phyloP scores from a whole-genome alignment of 2,797 vertebrate species.

The Myripristis murdjan region DNA sequence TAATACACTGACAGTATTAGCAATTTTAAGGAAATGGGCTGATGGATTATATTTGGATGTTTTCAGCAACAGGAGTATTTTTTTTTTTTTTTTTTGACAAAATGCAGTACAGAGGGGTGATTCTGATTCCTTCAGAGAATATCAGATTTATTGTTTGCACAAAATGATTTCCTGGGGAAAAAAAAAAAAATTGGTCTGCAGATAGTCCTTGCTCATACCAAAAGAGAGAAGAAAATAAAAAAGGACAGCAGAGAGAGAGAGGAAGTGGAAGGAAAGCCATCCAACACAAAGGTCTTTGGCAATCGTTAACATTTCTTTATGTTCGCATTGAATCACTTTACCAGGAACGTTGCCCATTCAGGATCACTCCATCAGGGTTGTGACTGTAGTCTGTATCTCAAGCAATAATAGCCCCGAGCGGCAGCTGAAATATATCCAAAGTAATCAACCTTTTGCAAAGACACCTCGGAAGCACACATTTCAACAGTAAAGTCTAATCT shows the following conservation, averaged over 20 bases:
- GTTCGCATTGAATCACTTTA: conserved; percentile 87
- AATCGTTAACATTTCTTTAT: conserved; percentile 87
- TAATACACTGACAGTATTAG: conserved; percentile 43
- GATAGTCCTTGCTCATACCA: conserved; percentile 29
- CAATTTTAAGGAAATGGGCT: conserved; percentile 28
- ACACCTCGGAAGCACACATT: conserved; percentile 92
- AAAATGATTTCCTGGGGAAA: conserved; percentile 14
- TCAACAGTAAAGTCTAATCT: conserved; percentile 90
- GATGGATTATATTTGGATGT: neutral
- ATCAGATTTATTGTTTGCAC: conserved; percentile 25
- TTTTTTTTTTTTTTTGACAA: neutral
- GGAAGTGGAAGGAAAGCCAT: conserved; percentile 68
- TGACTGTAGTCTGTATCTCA: conserved; percentile 88
- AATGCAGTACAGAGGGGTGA: neutral
- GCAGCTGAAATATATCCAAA: conserved; percentile 92
- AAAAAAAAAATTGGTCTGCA: conserved; percentile 18
- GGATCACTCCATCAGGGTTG: conserved; percentile 88
- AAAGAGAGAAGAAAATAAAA: conserved; percentile 63
- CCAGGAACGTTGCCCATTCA: conserved; percentile 86
- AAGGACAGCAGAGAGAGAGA: conserved; percentile 63
- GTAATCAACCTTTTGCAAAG: conserved; percentile 94
- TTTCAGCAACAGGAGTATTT: neutral
- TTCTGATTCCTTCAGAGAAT: conserved; percentile 17
- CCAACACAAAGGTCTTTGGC: conserved; percentile 82
- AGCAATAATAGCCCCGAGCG: conserved; percentile 93